Evolutionary conservation across 2,113 vertebrate species (phyloP).

Genomic region (Brienomyrus brachyistius): DNA sequence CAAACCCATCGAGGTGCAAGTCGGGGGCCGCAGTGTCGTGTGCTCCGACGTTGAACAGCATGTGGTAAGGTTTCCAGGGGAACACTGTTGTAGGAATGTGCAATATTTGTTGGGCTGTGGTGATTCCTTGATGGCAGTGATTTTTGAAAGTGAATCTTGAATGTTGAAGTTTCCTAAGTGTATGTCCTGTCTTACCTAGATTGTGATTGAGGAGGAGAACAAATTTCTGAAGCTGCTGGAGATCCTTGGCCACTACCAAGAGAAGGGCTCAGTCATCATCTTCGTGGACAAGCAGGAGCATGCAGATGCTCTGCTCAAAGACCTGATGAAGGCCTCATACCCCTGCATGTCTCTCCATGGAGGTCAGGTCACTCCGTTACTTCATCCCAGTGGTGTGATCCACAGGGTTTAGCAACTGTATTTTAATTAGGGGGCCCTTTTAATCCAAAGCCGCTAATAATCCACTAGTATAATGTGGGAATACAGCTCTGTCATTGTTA

Average conservation of each 20-base stretch:
- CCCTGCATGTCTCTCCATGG: conserved; percentile 97
- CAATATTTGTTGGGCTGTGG: background rate
- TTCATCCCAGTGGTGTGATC: background rate
- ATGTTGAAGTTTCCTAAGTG: background rate
- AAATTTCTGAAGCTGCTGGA: conserved; percentile 96
- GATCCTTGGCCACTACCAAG: conserved; percentile 92
- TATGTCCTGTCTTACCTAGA: conserved; percentile 52
- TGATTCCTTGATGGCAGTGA: background rate
- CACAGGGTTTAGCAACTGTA: background rate
- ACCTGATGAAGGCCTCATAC: conserved; percentile 96
- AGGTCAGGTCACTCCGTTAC: conserved; percentile 57
- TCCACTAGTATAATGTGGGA: background rate
- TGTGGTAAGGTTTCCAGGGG: conserved; percentile 64
- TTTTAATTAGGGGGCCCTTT: background rate
- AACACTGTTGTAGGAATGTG: background rate
- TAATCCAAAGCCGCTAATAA: background rate
- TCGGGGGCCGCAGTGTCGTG: conserved; percentile 92
- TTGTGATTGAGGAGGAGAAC: conserved; percentile 94
- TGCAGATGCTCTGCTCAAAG: conserved; percentile 84
- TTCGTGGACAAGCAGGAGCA: conserved; percentile 99
- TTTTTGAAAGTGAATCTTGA: background rate
- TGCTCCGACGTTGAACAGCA: conserved; percentile 96
- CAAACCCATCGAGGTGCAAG: conserved; percentile 93
- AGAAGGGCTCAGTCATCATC: conserved; percentile 92
- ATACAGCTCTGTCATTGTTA: background rate